phyloP scores from a whole-genome alignment of 2,113 vertebrate genomes.

The Indicator indicator region DNA sequence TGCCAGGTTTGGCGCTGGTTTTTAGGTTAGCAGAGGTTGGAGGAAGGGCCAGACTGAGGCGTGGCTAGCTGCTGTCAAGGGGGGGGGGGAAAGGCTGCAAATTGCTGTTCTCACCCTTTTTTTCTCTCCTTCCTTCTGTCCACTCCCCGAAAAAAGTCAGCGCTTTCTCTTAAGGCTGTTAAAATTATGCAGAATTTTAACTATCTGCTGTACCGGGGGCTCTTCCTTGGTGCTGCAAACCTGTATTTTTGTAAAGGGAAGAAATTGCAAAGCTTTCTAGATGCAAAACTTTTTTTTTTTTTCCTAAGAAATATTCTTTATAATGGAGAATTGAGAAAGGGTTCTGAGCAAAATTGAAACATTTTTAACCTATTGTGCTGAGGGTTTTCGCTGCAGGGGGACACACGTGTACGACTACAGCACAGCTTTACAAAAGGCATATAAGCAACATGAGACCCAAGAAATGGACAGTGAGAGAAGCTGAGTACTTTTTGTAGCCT shows the following conservation, averaged over 20 bases:
- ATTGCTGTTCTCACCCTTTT: constrained; percentile 64
- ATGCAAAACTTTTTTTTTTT: not conserved
- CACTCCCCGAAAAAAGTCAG: constrained; percentile 25
- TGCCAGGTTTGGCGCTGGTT: constrained; percentile 60
- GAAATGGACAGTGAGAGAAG: not conserved
- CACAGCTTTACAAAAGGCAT: fast-evolving
- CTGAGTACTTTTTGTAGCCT: not conserved
- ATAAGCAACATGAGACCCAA: fast-evolving
- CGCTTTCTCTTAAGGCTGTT: constrained; percentile 47
- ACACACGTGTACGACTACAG: not conserved
- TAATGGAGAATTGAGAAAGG: fast-evolving
- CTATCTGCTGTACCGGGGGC: constrained; percentile 9
- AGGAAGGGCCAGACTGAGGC: constrained; percentile 68
- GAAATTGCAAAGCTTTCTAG: not conserved
- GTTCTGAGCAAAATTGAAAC: fast-evolving
- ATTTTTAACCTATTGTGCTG: not conserved
- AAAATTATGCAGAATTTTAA: constrained; percentile 59
- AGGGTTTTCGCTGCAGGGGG: not conserved
- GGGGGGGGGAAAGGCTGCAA: not conserved
- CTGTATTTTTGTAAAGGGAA: not conserved
- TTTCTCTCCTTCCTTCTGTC: not conserved
- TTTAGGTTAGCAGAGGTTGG: constrained; percentile 69
- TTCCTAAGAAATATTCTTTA: not conserved
- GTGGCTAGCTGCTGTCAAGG: constrained; percentile 59
- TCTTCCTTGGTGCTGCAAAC: not conserved